Evolutionary conservation across 2,888 invertebrate genomes (phyloP).

Genomic region (Plagodis pulveraria): DNA sequence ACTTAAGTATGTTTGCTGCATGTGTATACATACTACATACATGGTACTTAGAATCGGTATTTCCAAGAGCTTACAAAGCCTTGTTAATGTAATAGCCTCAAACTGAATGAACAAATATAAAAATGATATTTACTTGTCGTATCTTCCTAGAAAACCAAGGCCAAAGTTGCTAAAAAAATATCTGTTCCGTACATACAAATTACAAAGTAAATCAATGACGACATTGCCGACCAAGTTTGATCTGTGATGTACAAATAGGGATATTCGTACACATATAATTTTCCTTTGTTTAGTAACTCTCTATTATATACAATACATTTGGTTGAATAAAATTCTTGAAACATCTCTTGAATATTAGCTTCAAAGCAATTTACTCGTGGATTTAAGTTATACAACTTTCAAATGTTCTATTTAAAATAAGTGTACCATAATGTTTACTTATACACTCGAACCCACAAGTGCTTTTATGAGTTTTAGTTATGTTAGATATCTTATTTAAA

Average conservation of each 20-base stretch:
- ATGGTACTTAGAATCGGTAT: no score
- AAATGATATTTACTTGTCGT: slow-evolving; percentile 12
- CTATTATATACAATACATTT: no score
- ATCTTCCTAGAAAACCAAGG: slow-evolving; percentile 27
- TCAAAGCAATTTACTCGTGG: no score
- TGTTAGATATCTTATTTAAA: no score
- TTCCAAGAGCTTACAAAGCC: neutral
- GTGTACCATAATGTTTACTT: neutral
- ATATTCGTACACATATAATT: neutral
- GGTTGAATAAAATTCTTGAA: slow-evolving; percentile 3
- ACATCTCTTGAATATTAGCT: neutral
- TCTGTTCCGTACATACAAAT: slow-evolving; percentile 3
- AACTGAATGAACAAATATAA: slow-evolving; percentile 12
- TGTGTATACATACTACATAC: no score
- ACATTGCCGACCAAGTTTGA: slow-evolving; percentile 3
- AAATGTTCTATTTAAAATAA: no score
- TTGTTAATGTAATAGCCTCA: neutral
- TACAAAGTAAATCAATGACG: slow-evolving; percentile 6
- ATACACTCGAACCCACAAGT: neutral
- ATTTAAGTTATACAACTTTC: no score
- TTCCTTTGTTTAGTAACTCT: slow-evolving; percentile 2
- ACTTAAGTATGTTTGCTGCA: no score
- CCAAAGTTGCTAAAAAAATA: slow-evolving; percentile 6
- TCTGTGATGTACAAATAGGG: slow-evolving; percentile 4
- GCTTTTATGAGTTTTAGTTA: no score